Conservation (phyloP, 2,797 vertebrate genomes). For the Liparis tanakae region DNA sequence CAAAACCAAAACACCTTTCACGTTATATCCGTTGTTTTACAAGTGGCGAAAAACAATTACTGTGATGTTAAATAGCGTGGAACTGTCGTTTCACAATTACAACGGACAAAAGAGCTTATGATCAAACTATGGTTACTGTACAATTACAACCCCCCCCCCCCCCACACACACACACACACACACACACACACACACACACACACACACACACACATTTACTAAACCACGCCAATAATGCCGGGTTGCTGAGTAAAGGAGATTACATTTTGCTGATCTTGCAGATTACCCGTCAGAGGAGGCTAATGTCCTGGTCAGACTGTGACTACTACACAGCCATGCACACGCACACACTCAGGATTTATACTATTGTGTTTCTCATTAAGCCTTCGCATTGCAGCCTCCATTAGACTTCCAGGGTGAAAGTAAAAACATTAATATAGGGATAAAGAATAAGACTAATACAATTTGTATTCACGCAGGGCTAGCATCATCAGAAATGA, state of each 20-base stretch:
- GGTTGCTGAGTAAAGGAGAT: conserved; percentile 77
- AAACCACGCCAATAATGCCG: conserved; percentile 41
- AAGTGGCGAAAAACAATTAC: neutral
- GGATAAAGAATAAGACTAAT: neutral
- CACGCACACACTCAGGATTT: neutral
- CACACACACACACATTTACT: conserved; percentile 3
- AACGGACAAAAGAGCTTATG: conserved; percentile 24
- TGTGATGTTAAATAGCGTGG: neutral
- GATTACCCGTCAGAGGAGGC: conserved; percentile 66
- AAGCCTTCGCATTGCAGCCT: neutral
- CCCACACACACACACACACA: neutral
- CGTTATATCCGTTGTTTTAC: neutral
- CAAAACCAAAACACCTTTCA: neutral
- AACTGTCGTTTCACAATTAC: neutral
- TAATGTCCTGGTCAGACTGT: conserved; percentile 34
- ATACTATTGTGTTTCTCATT: neutral
- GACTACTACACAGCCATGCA: conserved; percentile 31
- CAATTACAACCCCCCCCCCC: conserved; percentile 13
- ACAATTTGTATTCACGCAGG: neutral
- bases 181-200: neutral
- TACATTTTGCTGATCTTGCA: conserved; percentile 81
- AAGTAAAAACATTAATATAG: neutral
- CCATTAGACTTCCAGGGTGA: neutral
- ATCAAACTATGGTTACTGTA: conserved; percentile 10
- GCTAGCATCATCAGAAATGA: neutral